Conservation (phyloP, 2,888 invertebrate genomes). For the Pachymerium ferrugineum region DNA sequence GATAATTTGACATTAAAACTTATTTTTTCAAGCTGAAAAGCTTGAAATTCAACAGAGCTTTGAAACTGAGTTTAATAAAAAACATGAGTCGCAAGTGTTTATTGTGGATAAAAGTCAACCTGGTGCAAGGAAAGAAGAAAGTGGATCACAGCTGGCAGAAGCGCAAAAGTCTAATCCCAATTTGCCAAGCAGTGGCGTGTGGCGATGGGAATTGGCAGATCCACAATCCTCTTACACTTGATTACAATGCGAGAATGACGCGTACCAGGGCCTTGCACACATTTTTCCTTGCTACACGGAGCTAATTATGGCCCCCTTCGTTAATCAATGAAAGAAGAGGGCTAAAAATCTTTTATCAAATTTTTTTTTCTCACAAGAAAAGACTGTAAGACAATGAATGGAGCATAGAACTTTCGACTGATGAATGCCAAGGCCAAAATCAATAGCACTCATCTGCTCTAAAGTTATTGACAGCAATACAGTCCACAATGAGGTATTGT, state of each 20-base stretch:
- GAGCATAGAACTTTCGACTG: no score
- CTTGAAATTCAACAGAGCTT: no score
- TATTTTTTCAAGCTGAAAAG: no score
- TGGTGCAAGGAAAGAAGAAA: not conserved
- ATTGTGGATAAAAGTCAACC: not conserved
- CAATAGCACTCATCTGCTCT: not conserved
- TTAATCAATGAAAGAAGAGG: not conserved
- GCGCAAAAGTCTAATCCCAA: not conserved
- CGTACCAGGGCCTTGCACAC: not conserved
- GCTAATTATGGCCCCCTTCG: not conserved
- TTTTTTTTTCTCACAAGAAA: not conserved
- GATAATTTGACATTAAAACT: no score
- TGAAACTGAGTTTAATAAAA: not conserved
- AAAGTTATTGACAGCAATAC: not conserved
- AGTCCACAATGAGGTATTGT: not conserved
- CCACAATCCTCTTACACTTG: constrained; percentile 13
- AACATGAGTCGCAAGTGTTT: not conserved
- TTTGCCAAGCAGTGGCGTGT: not conserved
- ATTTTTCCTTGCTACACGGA: not conserved
- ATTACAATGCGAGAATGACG: not conserved
- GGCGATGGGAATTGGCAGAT: constrained; percentile 3
- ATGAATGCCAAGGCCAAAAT: not conserved
- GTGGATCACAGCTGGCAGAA: not conserved
- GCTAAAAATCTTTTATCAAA: not conserved
- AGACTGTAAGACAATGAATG: no score